Base-by-base conservation (phyloP, 1,140 invertebrate species). In the Drosophila guanche region DNA sequence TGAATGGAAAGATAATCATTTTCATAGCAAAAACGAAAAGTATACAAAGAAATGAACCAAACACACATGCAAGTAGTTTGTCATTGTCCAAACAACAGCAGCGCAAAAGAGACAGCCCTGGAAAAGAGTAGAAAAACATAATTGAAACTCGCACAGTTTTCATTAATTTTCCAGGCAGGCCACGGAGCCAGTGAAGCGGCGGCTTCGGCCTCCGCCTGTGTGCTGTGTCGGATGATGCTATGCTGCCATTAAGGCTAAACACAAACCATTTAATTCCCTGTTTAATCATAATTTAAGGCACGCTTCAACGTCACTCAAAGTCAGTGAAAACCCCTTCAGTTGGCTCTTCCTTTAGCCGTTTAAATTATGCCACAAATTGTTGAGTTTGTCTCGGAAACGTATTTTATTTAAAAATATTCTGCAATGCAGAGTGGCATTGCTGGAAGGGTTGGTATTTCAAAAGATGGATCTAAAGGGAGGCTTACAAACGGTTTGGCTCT, bases 231-330 rank as follows among this genome's bases (percentile, higher is more conserved):
- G 33, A 45, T 45, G 46, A 20, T 20, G 25, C 58, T 43, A 68
- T 55, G 65, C 37, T 42, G 54, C 46, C 53, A 65, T 61, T 71
- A 42, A 66, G 63, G 51, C 59, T 59, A 53, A 77, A 50, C 58
- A 69, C 66, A 86, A 76, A 67, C 81, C 81, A 74, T 81, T 86
- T 81, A 86, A 85, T 74, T 73, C 73, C 41, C 54, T 61, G 74
- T 55, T 80, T 86, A 86, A 86, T 86, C 72, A 86, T 86, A 69
- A 85, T 77, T 85, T 77, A 74, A 77, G 62, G 73, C 59, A 62
- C 50, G 76, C 56, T 72, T 73, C 73, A 79, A 75, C 77, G 78
- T 86, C 81, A 78, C 77, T 86, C 81, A 85, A 85, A 81, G 83
- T 80, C 76, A 84, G 60, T 45, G 23, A 42, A n/a, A 20, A 25